These are phyloP conservation scores for Zaprionus taronus DNA, from an alignment of 1,140 invertebrate species.

Conservation along the genomic window DNA sequence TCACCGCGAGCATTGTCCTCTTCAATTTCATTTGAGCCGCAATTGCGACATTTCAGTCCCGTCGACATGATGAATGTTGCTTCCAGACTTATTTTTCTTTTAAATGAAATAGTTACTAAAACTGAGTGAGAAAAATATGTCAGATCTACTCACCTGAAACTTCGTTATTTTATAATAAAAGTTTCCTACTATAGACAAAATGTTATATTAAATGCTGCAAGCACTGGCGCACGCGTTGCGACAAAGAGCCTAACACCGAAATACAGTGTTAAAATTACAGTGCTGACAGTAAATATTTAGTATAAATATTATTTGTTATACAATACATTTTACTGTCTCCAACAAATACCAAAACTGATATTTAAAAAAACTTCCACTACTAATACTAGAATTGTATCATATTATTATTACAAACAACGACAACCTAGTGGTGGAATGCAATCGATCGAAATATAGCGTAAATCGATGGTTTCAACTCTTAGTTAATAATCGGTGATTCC, in stretches of 20 bases:
- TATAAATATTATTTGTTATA: background rate
- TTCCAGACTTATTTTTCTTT: background rate
- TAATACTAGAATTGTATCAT: background rate
- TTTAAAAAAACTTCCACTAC: background rate
- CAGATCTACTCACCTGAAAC: background rate
- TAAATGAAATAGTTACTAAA: background rate
- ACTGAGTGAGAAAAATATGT: background rate
- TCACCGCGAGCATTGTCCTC: conserved; percentile 96
- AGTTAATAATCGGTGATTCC: no score
- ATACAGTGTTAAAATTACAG: background rate
- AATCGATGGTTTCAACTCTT: no score
- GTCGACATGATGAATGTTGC: conserved; percentile 63
- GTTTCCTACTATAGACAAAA: background rate
- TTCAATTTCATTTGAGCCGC: conserved; percentile 97
- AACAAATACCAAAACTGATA: background rate
- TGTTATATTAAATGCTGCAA: background rate
- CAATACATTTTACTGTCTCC: background rate
- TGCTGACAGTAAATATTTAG: background rate
- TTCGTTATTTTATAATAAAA: background rate
- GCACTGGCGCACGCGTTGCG: background rate
- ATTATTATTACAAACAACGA: background rate
- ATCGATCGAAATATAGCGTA: no score
- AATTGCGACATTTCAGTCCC: conserved; percentile 92
- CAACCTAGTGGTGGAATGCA: background rate
- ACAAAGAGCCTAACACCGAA: conserved; percentile 2